Evolutionary conservation across 2,888 invertebrate species (phyloP).

Genomic region (Tenthredo mesomela): DNA sequence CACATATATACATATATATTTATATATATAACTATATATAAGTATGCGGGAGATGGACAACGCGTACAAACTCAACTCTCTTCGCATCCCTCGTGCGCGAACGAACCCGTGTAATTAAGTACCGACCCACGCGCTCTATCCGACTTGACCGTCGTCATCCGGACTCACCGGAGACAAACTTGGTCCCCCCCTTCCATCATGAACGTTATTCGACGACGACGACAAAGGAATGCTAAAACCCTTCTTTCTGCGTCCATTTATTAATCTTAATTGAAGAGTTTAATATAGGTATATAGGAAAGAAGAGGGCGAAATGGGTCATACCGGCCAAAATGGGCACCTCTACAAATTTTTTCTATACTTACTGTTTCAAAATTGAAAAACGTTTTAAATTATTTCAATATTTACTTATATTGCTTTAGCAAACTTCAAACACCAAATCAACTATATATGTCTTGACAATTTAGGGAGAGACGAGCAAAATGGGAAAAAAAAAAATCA

Average conservation of each 20-base stretch:
- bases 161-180: conserved; percentile 32
- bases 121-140: conserved; percentile 47
- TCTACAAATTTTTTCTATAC: no score
- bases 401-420: no score
- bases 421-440: no score
- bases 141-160: conserved; percentile 31
- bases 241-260: background rate
- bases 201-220: background rate
- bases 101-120: conserved; percentile 48
- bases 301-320: no score
- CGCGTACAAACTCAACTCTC: conserved; percentile 29
- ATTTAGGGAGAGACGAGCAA: no score
- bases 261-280: background rate
- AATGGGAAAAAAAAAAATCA: no score
- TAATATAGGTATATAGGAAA: no score
- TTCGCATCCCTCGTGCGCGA: conserved; percentile 20
- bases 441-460: no score
- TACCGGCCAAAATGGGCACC: no score
- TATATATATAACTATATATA: background rate
- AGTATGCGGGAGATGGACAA: conserved; percentile 26
- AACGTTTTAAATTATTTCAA: no score
- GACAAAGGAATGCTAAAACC: conserved; percentile 37
- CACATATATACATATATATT: background rate
- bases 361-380: no score
- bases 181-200: background rate